Conservation (phyloP, 2,797 vertebrate species). For the Sciurus carolinensis region DNA sequence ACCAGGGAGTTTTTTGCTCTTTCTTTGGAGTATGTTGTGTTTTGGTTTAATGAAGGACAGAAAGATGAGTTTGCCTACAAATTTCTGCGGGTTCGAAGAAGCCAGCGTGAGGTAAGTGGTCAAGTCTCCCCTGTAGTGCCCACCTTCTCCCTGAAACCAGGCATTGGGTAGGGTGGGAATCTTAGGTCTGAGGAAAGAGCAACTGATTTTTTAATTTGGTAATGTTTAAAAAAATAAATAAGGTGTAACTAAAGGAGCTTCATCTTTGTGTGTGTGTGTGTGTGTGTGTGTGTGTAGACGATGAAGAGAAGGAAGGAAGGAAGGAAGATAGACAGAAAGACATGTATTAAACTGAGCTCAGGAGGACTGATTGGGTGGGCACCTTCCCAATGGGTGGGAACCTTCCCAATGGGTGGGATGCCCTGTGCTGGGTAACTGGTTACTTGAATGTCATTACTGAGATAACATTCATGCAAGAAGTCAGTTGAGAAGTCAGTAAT, state of each 20-base stretch:
- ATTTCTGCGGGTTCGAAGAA: not conserved
- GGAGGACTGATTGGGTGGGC: no score
- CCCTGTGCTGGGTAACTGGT: no score
- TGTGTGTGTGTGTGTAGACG: no score
- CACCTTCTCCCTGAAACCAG: no score
- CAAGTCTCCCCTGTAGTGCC: no score
- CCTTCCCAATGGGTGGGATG: not conserved
- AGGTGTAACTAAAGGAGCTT: not conserved
- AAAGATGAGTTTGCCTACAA: constrained; percentile 54
- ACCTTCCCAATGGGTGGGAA: not conserved
- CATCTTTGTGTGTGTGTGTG: no score
- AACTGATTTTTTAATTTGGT: not conserved
- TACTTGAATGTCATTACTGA: not conserved
- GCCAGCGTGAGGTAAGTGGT: not conserved
- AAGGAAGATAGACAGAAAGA: not conserved
- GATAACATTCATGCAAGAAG: not conserved
- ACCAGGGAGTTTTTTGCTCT: accelerated
- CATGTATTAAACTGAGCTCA: not conserved
- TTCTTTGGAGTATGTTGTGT: constrained; percentile 22
- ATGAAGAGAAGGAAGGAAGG: not conserved
- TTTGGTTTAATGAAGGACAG: constrained; percentile 27
- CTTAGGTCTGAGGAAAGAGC: not conserved
- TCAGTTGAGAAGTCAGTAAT: not conserved
- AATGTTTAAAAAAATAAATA: not conserved
- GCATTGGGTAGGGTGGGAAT: no score